These are phyloP conservation scores for Metalampra italica DNA, from an alignment of 2,888 invertebrate species.

Conservation along the genomic window DNA sequence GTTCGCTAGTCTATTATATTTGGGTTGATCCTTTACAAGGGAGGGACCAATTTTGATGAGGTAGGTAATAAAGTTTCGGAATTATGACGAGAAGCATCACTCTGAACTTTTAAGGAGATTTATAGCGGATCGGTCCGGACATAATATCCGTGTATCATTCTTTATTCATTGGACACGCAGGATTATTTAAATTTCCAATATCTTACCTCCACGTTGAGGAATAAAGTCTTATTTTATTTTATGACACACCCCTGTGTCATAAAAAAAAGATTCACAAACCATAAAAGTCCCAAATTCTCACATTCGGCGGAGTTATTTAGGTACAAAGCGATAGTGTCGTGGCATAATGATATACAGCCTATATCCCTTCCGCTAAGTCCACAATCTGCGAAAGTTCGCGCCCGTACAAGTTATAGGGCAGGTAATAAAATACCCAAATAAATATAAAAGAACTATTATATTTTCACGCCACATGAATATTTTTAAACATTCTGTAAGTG, in stretches of 20 bases:
- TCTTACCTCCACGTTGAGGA: not conserved
- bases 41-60: not conserved
- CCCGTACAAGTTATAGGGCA: not conserved
- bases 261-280: not conserved
- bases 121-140: too few relatives aligned
- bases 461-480: not conserved
- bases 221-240: too few relatives aligned
- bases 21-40: too few relatives aligned
- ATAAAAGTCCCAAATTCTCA: conserved; percentile 1
- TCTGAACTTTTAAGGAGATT: too few relatives aligned
- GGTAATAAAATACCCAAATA: conserved; percentile 2
- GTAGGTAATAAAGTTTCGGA: not conserved
- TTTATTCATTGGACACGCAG: not conserved
- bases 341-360: conserved; percentile 4
- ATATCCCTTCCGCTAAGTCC: conserved; percentile 2
- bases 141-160: conserved; percentile 1
- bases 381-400: conserved; percentile 3
- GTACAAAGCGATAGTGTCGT: conserved; percentile 1
- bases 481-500: too few relatives aligned
- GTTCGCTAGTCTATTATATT: too few relatives aligned
- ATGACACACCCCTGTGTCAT: not conserved
- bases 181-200: not conserved
- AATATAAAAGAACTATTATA: not conserved
- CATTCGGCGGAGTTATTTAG: conserved; percentile 2
- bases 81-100: too few relatives aligned